A percentile compares a stretch with the other conserved stretches of the same genome.
These are phyloP conservation scores for Edolisoma coerulescens DNA, from an alignment of 2,113 vertebrate genomes.

Conservation along the genomic window DNA sequence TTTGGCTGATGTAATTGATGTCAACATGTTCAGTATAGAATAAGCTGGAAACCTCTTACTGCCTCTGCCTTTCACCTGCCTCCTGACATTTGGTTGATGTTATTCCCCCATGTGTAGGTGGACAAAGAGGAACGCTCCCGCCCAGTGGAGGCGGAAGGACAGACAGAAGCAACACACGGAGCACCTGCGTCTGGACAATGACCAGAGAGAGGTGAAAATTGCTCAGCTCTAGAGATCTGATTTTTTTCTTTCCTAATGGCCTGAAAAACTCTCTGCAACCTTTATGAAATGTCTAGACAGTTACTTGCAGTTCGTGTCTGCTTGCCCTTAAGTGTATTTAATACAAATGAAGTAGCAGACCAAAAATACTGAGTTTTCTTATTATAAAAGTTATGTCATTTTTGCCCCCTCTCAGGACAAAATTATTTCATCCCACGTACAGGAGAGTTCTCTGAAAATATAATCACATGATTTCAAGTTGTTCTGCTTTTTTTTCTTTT, in stretches of 20 bases:
- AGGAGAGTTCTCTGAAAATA: neutral
- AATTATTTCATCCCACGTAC: neutral
- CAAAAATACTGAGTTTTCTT: neutral
- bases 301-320: neutral
- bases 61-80: neutral
- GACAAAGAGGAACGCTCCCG: conserved; percentile 94
- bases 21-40: neutral
- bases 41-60: neutral
- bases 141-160: conserved; percentile 94
- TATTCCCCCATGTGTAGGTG: conserved; percentile 73
- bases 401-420: neutral
- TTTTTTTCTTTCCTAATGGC: neutral
- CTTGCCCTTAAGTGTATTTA: neutral
- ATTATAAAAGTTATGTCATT: neutral
- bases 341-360: neutral
- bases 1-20: neutral
- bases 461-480: neutral
- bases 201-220: conserved; percentile 91
- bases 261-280: neutral
- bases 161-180: conserved; percentile 96
- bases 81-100: neutral
- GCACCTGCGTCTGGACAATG: conserved; percentile 94
- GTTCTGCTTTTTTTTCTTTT: neutral
- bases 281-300: neutral
- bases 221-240: neutral